A percentile compares a stretch with the other conserved stretches of the same genome.
Evolutionary conservation across 2,113 vertebrate species (phyloP).

Genomic region (Gymnorhina tibicen): DNA sequence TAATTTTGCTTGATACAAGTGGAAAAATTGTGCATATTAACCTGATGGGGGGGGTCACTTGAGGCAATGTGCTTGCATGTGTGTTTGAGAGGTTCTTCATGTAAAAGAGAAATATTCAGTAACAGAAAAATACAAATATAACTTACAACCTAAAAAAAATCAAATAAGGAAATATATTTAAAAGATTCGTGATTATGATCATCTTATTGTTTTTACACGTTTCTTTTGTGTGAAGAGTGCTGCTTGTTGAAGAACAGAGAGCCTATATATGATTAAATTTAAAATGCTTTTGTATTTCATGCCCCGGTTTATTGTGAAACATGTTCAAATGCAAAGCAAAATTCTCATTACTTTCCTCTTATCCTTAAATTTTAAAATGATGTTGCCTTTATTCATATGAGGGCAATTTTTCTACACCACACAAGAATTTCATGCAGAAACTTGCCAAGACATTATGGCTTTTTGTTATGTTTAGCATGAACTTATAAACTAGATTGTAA

Average conservation of each 20-base stretch:
- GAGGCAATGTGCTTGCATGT: neutral
- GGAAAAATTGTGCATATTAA: constrained; percentile 40
- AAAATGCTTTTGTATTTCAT: neutral
- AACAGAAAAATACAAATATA: neutral
- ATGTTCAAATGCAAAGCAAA: neutral
- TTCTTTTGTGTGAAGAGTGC: neutral
- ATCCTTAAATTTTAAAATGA: neutral
- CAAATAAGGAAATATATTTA: neutral
- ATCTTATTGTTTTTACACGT: neutral
- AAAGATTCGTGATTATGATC: neutral
- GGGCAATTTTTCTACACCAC: neutral
- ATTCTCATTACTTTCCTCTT: neutral
- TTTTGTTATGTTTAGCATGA: neutral
- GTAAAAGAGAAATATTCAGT: neutral
- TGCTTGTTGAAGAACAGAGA: neutral
- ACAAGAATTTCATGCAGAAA: neutral
- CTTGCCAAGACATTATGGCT: neutral
- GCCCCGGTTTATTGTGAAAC: neutral
- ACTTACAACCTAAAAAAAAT: neutral
- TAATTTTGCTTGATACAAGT: neutral
- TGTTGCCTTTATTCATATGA: neutral
- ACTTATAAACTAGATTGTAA: neutral
- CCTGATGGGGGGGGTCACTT: neutral
- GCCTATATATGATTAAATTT: neutral
- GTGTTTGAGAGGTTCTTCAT: neutral